Percentiles rank a stretch among this genome's conserved stretches.
These are phyloP conservation scores for Chaetorhynchus papuensis DNA, from an alignment of 2,113 vertebrate species.

Conservation along the genomic window DNA sequence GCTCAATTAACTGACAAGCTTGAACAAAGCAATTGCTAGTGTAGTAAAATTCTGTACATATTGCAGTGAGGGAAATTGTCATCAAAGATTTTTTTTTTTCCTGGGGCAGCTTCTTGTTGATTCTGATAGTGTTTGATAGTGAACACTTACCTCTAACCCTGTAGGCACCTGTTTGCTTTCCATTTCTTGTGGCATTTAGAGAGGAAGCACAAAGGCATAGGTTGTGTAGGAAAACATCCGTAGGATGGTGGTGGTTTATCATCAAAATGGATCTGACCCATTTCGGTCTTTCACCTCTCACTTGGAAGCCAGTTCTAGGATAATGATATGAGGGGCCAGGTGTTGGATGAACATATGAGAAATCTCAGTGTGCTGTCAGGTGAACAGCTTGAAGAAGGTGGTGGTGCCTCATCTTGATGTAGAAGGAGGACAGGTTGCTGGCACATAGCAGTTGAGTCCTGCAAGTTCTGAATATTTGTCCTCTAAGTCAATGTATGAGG, in stretches of 20 bases:
- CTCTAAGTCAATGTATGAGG: background rate
- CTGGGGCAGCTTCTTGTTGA: background rate
- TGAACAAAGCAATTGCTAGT: background rate
- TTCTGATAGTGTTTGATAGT: background rate
- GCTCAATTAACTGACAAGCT: background rate
- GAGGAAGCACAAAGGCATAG: background rate
- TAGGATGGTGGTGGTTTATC: background rate
- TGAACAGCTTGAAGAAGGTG: background rate
- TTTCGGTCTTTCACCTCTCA: background rate
- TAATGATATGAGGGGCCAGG: background rate
- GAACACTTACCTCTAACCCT: background rate
- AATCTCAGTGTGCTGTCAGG: background rate
- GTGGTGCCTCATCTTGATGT: background rate
- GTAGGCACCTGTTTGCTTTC: background rate
- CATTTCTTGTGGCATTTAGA: background rate
- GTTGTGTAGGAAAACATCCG: background rate
- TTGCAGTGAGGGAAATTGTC: background rate
- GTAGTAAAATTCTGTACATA: background rate
- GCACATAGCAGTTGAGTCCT: accelerated
- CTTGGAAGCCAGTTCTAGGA: background rate
- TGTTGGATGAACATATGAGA: background rate
- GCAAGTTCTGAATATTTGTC: background rate
- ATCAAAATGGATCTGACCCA: background rate
- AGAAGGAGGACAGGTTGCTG: background rate
- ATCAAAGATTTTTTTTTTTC: background rate